phyloP scores from a whole-genome alignment of 1,140 invertebrate species.

The Heliothis virescens region DNA sequence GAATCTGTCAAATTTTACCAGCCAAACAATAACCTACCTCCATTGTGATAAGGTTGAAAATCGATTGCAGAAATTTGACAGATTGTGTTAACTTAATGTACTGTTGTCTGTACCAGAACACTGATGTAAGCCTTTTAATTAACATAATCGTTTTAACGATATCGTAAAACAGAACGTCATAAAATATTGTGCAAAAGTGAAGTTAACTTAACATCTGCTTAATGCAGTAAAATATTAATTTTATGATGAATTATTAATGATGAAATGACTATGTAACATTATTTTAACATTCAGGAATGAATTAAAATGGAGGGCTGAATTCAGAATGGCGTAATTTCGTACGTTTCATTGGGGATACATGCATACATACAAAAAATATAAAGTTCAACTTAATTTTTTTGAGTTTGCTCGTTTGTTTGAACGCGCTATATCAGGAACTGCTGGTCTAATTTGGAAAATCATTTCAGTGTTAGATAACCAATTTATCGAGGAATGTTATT shows the following conservation, averaged over 20 bases:
- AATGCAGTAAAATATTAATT: background rate
- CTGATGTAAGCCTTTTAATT: background rate
- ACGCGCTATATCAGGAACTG: no score
- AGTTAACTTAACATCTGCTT: background rate
- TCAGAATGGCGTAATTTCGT: background rate
- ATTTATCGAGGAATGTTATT: no score
- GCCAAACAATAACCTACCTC: no score
- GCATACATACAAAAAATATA: no score
- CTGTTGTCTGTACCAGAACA: background rate
- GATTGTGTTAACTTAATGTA: no score
- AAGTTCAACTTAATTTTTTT: no score
- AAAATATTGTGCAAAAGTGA: constrained; percentile 23
- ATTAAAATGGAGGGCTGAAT: background rate
- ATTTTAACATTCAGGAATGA: background rate
- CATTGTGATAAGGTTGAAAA: no score
- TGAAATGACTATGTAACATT: background rate
- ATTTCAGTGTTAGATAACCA: no score
- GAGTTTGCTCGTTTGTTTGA: no score
- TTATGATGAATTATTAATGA: constrained; percentile 2
- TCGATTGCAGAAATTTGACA: no score
- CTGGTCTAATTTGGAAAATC: no score
- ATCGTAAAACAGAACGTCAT: constrained; percentile 13
- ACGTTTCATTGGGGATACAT: background rate
- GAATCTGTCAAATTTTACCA: no score
- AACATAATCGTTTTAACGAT: constrained; percentile 15